Evolutionary conservation across 2,797 vertebrate genomes (phyloP), one percentile per base, ranked within the genome.

Genomic region (Neoniphon sammara): DNA sequence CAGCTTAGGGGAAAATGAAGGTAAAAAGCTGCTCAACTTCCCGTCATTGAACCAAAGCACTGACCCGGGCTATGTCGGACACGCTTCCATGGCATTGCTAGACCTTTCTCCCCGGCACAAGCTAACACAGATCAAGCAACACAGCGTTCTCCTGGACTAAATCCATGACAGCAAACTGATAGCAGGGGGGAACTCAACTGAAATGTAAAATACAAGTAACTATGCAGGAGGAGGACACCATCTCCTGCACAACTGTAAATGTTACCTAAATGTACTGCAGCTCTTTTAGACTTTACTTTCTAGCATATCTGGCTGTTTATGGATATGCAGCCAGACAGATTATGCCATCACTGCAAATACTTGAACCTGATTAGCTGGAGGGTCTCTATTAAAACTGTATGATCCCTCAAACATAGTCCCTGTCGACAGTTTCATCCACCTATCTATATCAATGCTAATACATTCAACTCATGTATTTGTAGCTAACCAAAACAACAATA

Each of bases 1-100:
- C 39, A 44, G 57, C 52, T 56, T 17, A 39, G 59, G 68, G 75
- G 21, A 66, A 62, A 64, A 68, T 54, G 18, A 64, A 55, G 34
- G 52, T 63, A 50, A 75, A 70, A 53, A 57, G 27, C 60, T 61
- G 30, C 27, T 67, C 9, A 62, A 44, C 58, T 42, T 25, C 21
- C 52, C 10, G 36, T 18, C 30, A 12, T 21, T 36, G 27, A 34
- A 34, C 56, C 8, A 7, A 66, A 60, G 3, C 25, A 27, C 57
- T 73, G 63, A 34, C 59, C 14, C 0, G 14, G 27, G 31, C 53
- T 65, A 55, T 69, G 52, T 64, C 57, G 62, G 20, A 65, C 53
- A 64, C 1, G 0, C 4, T 59, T 25, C 27, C 8, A 30, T 44
- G 21, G 4, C 34, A 31, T 3, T 44, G n/a, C 7, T 58, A 60